phyloP scores from a whole-genome alignment of 2,113 vertebrate genomes.

The Leuciscus idus region DNA sequence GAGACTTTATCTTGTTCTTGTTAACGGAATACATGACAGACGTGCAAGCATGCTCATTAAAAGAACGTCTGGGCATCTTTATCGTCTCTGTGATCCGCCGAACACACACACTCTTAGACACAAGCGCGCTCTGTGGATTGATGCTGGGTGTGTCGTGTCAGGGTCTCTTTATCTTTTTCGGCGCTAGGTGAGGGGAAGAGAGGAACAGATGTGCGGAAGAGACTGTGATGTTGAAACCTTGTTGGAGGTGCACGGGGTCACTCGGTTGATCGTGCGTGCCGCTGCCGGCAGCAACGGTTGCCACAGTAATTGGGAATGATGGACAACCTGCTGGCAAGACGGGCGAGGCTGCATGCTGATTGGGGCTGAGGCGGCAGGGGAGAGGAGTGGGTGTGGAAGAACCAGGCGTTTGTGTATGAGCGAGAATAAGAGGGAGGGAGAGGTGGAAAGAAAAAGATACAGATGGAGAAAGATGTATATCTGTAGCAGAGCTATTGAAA shows the following conservation, averaged over 20 bases:
- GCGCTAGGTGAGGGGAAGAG: conserved; percentile 6
- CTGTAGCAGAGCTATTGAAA: conserved; percentile 4
- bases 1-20: conserved; percentile 1
- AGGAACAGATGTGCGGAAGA: conserved; percentile 38
- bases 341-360: conserved; percentile 56
- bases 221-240: conserved; percentile 44
- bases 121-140: background rate
- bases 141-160: conserved; percentile 32
- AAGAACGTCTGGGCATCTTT: background rate
- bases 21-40: conserved; percentile 15
- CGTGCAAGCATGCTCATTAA: background rate
- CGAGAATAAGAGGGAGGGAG: conserved; percentile 18
- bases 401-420: conserved; percentile 22
- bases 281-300: conserved; percentile 55
- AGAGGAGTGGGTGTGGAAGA: conserved; percentile 39
- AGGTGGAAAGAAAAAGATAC: conserved; percentile 7
- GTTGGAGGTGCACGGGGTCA: conserved; percentile 53
- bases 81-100: conserved; percentile 8
- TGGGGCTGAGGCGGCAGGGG: conserved; percentile 48
- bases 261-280: conserved; percentile 51
- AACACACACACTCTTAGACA: background rate
- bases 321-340: conserved; percentile 59
- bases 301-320: conserved; percentile 63
- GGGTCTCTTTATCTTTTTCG: conserved; percentile 14
- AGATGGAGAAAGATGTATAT: conserved; percentile 19